These are phyloP conservation scores for Emberiza fucata DNA, from an alignment of 2,113 vertebrate species.

Conservation along the genomic window DNA sequence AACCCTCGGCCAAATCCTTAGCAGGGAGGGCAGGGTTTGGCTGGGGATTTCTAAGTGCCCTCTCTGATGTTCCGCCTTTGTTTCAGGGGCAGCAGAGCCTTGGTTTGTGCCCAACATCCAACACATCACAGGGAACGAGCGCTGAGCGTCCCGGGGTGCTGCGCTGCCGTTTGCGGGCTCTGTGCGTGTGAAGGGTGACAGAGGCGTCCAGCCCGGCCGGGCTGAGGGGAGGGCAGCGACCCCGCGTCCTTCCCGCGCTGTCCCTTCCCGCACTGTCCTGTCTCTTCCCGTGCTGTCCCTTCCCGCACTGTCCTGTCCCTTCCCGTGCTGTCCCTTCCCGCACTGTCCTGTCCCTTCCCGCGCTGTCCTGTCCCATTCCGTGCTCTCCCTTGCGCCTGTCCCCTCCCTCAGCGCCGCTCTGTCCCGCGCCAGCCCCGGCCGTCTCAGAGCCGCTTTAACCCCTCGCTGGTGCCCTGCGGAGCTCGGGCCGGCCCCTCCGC, in stretches of 20 bases:
- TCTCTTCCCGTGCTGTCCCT: no score
- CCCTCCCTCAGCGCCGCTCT: constrained; percentile 9
- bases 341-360: no score
- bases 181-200: background rate
- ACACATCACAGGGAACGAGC: background rate
- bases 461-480: fast-evolving
- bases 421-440: constrained; percentile 22
- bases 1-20: background rate
- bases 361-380: no score
- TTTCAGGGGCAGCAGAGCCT: background rate
- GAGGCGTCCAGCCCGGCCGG: background rate
- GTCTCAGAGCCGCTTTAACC: background rate
- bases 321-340: no score
- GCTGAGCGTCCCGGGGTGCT: background rate
- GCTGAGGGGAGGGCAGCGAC: constrained; percentile 26
- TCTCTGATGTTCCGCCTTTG: background rate
- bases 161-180: background rate
- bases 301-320: no score
- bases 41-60: background rate
- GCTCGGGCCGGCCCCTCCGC: background rate
- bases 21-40: background rate
- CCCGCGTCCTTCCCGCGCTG: background rate
- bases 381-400: no score
- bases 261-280: no score
- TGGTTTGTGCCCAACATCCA: background rate